Evolutionary conservation across 2,113 vertebrate genomes (phyloP).

Genomic region (Gasterosteus aculeatus): DNA sequence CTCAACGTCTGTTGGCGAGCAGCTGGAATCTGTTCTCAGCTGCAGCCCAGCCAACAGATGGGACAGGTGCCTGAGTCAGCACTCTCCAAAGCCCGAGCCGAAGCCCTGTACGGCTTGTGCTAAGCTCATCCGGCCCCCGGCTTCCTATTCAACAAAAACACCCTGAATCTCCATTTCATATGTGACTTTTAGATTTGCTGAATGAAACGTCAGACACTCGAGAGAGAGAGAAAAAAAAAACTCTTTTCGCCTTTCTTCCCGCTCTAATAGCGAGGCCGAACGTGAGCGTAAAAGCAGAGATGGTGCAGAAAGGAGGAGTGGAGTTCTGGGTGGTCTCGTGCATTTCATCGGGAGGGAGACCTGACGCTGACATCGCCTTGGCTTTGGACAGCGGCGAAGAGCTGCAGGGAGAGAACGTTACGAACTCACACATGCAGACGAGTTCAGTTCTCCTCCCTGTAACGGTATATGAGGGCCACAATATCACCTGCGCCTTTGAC

Average conservation of each 20-base stretch:
- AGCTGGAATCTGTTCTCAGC: slow-evolving; percentile 75
- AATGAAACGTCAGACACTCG: slow-evolving; percentile 55
- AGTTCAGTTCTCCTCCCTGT: slow-evolving; percentile 55
- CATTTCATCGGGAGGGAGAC: slow-evolving; percentile 74
- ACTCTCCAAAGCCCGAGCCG: slow-evolving; percentile 54
- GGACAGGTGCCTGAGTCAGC: slow-evolving; percentile 71
- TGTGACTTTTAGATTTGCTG: slow-evolving; percentile 70
- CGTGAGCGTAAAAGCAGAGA: slow-evolving; percentile 67
- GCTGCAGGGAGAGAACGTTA: slow-evolving; percentile 22
- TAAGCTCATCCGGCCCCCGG: slow-evolving; percentile 58
- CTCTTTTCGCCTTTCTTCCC: slow-evolving; percentile 58
- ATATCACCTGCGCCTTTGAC: slow-evolving; percentile 72
- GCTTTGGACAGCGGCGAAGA: slow-evolving; percentile 45
- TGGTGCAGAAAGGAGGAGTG: slow-evolving; percentile 56
- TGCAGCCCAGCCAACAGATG: slow-evolving; percentile 69
- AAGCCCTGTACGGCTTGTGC: slow-evolving; percentile 51
- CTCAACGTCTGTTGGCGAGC: slow-evolving; percentile 51
- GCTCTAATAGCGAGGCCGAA: slow-evolving; percentile 68
- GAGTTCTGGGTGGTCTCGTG: slow-evolving; percentile 75
- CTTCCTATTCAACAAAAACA: slow-evolving; percentile 66
- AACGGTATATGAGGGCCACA: slow-evolving; percentile 51
- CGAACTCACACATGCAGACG: slow-evolving; percentile 38
- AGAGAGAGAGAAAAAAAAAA: slow-evolving; percentile 40
- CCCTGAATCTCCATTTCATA: slow-evolving; percentile 37
- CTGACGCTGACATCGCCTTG: slow-evolving; percentile 72